Evolutionary conservation across 2,797 vertebrate species (phyloP), one percentile per base, ranked within the genome.

Genomic region (Protonibea diacanthus): DNA sequence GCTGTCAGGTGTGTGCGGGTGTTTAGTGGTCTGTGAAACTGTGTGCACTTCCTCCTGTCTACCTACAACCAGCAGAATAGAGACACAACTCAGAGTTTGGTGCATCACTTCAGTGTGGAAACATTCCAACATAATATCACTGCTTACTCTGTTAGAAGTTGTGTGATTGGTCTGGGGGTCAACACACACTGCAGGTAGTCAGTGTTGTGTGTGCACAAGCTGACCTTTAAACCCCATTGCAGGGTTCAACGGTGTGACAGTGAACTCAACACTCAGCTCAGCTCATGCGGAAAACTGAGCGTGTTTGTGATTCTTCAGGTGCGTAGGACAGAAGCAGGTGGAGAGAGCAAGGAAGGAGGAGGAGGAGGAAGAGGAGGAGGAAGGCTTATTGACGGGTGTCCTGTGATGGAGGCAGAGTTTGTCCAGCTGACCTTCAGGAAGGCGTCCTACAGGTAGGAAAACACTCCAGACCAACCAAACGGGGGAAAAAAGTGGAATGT

Each of bases 401-500:
- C 52, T 78, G 81, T n/a, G 61, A 80, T 88, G 71, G 88, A 91
- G 70, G 78, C 72, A 4, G 88, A 92, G 66, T 87, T 90, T 40
- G 45, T 56, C 25, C 89, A 89, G 60, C 67, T 91, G 60, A 91
- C 62, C 76, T 83, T 92, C 63, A 85, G 80, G 78, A 93, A 93
- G 80, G 87, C 90, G 69, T 93, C 92, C 25, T 93, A 92, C 89
- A 91, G 92, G 92, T 93, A 87, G 58, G 80, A 45, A 38, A 49
- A 52, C 12, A 27, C 42, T 17, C 21, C 42, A 21, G 9, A 29
- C 21, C n/a, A n/a, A 17, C n/a, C 0, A 17, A 25, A 56, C 27
- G 33, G 3, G 3, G 25, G 25, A 27, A 15, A 47, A 20, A 27
- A 42, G 15, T 58, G 53, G 72, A 71, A 65, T 71, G 76, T 0